Base-by-base conservation (phyloP, 2,888 invertebrate genomes). In the Mimas tiliae region DNA sequence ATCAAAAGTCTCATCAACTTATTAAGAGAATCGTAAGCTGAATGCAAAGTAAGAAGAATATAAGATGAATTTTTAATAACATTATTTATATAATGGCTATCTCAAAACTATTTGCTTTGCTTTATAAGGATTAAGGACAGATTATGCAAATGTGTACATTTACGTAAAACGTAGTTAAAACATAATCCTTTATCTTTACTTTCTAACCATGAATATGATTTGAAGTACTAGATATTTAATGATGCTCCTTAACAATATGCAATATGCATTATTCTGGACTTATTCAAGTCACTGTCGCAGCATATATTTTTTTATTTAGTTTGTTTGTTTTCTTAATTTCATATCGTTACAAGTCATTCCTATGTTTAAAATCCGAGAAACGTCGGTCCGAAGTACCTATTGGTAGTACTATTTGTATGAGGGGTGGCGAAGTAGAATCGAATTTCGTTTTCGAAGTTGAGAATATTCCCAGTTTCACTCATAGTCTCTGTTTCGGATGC, bases 1-100 rank as follows among this genome's bases (percentile, higher is more conserved):
- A 65, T 64, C 65, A 66, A 51, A 68, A 66, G 66, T 64, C 67
- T 47, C 21, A 58, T n/a, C 50, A 63, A 65, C 62, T 64, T 64
- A 64, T 64, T 64, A 53, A 51, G 64, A 47, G 65, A 64, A 12
- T 38, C 55, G 11, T 21, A 21, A 64, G 53, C 65, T 67, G 47
- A 52, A 67, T 64, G 53, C 62, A 16, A 63, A 63, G 50, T 47
- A 38, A 63, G 45, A 52, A 12, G 55, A 14, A 12, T 51, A 34
- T 53, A 16, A 14, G 9, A 34, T 33, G 11, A 38, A 47, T 58
- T 64, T 52, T 19, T n/a, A 16, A 38, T n/a, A 33, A n/a, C n/a
- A 64, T 14, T 2, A n/a, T n/a, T 42, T 9, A 51, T 21, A n/a
- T 27, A 4, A 11, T n/a, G 16, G 51, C 2, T 51, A 6, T 34